Conservation (phyloP, 2,888 invertebrate species). For the Ceriagrion tenellum region DNA sequence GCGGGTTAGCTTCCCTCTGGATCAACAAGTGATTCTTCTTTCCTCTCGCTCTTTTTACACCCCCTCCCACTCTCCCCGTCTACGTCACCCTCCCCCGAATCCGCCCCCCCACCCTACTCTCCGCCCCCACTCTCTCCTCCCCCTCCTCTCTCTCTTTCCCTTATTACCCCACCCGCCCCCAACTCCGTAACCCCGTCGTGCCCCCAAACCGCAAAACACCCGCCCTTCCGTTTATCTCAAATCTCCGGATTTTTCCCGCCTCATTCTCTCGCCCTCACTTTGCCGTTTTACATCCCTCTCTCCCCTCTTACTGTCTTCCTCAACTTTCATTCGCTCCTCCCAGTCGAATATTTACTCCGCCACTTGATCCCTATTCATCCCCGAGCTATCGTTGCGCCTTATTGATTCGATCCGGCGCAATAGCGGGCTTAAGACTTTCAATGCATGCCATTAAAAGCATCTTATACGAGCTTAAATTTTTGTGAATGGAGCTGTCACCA, state of each 20-base stretch:
- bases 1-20: constrained; percentile 60
- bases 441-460: background rate
- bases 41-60: background rate
- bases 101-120: background rate
- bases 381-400: background rate
- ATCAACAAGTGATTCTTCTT: constrained; percentile 67
- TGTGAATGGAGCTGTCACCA: no score
- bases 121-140: background rate
- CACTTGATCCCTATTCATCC: constrained; percentile 1
- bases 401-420: background rate
- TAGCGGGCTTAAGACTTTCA: background rate
- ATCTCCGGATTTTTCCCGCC: constrained; percentile 38
- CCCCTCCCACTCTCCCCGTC: background rate
- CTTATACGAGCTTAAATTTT: no score
- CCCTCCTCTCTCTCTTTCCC: background rate
- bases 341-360: background rate
- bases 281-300: background rate
- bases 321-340: background rate
- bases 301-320: background rate
- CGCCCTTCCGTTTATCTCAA: constrained; percentile 39
- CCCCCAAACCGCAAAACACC: constrained; percentile 25
- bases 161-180: background rate
- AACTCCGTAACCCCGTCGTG: background rate
- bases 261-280: background rate
- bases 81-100: no score